Evolutionary conservation across 2,888 invertebrate species (phyloP).

Genomic region (Malthinus seriepunctatus): DNA sequence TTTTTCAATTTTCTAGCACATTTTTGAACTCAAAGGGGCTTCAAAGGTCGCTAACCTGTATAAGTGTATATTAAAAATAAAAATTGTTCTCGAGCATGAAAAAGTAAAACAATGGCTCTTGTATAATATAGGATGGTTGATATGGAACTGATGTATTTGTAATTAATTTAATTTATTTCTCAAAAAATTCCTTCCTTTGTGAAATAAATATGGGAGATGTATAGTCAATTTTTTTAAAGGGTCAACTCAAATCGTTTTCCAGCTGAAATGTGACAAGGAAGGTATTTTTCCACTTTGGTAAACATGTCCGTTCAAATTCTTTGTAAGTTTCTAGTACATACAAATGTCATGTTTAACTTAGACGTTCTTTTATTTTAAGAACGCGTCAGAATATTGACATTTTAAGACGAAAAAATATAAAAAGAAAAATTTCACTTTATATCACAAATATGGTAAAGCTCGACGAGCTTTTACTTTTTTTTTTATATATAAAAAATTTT

Average conservation of each 20-base stretch:
- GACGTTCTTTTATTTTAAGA: neutral
- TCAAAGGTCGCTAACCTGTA: too few relatives aligned
- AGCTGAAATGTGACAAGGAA: conserved; percentile 1
- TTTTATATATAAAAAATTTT: too few relatives aligned
- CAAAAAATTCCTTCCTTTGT: too few relatives aligned
- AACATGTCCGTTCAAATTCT: conserved; percentile 2
- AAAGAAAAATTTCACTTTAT: neutral
- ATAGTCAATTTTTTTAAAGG: neutral
- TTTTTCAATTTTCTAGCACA: too few relatives aligned
- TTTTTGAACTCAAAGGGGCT: too few relatives aligned
- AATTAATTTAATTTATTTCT: too few relatives aligned
- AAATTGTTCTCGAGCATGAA: too few relatives aligned
- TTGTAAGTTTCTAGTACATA: neutral
- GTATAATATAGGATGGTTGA: too few relatives aligned
- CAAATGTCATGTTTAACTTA: neutral
- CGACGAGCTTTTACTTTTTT: too few relatives aligned
- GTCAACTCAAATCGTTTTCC: neutral
- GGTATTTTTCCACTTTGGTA: conserved; percentile 6
- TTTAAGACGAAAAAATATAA: neutral
- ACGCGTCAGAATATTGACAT: neutral
- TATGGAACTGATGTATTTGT: too few relatives aligned
- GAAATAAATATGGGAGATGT: neutral
- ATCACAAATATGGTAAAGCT: neutral
- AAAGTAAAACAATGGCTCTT: too few relatives aligned
- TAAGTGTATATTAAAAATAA: too few relatives aligned